These are phyloP conservation scores for Cathartes aura DNA, from an alignment of 2,113 vertebrate species.

Conservation along the genomic window DNA sequence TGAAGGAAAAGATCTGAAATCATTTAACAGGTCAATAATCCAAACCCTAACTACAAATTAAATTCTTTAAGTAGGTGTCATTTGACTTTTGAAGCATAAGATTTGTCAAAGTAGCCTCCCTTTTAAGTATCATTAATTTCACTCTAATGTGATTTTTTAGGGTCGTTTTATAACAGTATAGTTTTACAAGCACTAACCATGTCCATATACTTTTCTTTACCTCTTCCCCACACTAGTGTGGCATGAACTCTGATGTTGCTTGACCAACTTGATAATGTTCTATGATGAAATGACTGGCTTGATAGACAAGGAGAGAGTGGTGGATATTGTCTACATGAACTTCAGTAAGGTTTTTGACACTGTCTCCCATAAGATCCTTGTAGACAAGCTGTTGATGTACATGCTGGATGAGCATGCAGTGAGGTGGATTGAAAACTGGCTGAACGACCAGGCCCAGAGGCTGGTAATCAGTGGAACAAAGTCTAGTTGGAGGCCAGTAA, in stretches of 20 bases:
- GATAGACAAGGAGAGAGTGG: rapidly evolving
- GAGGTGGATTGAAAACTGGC: neutral
- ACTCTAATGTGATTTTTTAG: neutral
- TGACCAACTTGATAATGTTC: neutral
- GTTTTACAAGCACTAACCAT: neutral
- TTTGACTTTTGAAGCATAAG: neutral
- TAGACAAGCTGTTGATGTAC: neutral
- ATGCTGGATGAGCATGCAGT: neutral
- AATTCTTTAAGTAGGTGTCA: neutral
- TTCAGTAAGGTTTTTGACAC: neutral
- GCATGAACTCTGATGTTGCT: neutral
- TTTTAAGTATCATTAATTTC: neutral
- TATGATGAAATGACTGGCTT: neutral
- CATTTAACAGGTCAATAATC: neutral
- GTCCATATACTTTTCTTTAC: neutral
- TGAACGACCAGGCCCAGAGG: neutral
- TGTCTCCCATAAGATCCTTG: neutral
- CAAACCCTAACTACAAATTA: neutral
- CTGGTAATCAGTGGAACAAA: neutral
- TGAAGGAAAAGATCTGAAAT: neutral
- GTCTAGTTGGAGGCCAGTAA: neutral
- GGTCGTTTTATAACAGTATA: neutral
- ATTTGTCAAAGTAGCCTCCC: neutral
- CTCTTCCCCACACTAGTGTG: neutral
- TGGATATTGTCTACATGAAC: neutral